A percentile compares a stretch with the other conserved stretches of the same genome.
These are phyloP conservation scores for Euwallacea similis DNA, from an alignment of 1,140 invertebrate species.

Conservation along the genomic window DNA sequence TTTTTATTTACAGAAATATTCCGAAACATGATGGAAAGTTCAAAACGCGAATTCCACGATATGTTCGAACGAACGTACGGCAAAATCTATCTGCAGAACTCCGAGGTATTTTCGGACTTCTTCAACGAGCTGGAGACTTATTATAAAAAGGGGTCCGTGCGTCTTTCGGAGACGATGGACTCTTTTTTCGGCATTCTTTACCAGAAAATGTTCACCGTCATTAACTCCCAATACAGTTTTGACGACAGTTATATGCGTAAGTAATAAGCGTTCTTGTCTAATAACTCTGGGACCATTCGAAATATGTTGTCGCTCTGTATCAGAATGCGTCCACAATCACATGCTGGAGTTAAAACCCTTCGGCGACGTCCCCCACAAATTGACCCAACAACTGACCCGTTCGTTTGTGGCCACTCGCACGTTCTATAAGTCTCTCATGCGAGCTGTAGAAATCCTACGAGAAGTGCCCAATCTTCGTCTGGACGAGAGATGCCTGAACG, in stretches of 20 bases:
- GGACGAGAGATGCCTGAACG: constrained; percentile 72
- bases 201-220: constrained; percentile 93
- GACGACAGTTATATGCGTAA: constrained; percentile 72
- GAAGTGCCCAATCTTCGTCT: constrained; percentile 77
- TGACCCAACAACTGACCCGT: constrained; percentile 83
- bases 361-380: constrained; percentile 89
- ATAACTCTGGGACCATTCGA: background rate
- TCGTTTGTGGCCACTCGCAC: constrained; percentile 93
- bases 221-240: constrained; percentile 89
- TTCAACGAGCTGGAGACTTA: constrained; percentile 90
- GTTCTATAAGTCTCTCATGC: constrained; percentile 84
- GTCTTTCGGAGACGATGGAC: constrained; percentile 85
- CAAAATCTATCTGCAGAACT: constrained; percentile 90
- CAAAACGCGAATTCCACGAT: constrained; percentile 83
- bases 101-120: constrained; percentile 88
- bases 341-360: constrained; percentile 94
- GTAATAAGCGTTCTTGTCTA: constrained; percentile 4
- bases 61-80: constrained; percentile 97
- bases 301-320: background rate
- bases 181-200: constrained; percentile 91
- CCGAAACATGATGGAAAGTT: constrained; percentile 77
- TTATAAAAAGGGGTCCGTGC: constrained; percentile 78
- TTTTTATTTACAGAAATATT: constrained; percentile 74
- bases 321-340: constrained; percentile 77
- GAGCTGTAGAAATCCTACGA: constrained; percentile 80